Evolutionary conservation across 2,888 invertebrate genomes (phyloP).

Genomic region (Nemotelus nigrinus): DNA sequence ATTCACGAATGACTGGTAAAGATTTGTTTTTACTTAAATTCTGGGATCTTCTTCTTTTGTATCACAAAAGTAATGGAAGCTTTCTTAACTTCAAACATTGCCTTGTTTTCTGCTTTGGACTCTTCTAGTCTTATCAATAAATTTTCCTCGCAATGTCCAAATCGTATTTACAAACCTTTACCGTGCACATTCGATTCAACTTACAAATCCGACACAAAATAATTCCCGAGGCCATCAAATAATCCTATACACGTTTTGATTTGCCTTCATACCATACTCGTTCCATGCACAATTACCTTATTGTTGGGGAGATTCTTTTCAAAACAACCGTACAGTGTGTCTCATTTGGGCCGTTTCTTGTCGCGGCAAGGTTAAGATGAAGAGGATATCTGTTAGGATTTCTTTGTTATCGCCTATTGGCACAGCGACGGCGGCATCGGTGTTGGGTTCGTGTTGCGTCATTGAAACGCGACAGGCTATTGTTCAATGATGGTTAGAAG

Average conservation of each 20-base stretch:
- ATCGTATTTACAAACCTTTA: too few relatives aligned
- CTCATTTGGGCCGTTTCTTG: conserved; percentile 21
- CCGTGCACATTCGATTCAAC: not conserved
- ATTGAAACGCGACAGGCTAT: conserved; percentile 36
- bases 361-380: conserved; percentile 24
- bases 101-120: too few relatives aligned
- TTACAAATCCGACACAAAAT: conserved; percentile 24
- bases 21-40: too few relatives aligned
- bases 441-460: conserved; percentile 32
- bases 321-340: not conserved
- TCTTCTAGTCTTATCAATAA: too few relatives aligned
- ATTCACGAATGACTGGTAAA: too few relatives aligned
- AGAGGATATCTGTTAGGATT: conserved; percentile 14
- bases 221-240: conserved; percentile 31
- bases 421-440: not conserved
- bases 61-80: too few relatives aligned
- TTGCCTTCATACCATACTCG: conserved; percentile 15
- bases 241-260: conserved; percentile 26
- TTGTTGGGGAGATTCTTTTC: conserved; percentile 13
- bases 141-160: too few relatives aligned
- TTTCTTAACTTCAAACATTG: too few relatives aligned
- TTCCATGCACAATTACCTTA: not conserved
- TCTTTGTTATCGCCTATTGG: not conserved
- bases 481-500: conserved; percentile 26
- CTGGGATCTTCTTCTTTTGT: too few relatives aligned